Evolutionary conservation across 2,113 vertebrate species (phyloP).

Genomic region (Percopsis transmontana): DNA sequence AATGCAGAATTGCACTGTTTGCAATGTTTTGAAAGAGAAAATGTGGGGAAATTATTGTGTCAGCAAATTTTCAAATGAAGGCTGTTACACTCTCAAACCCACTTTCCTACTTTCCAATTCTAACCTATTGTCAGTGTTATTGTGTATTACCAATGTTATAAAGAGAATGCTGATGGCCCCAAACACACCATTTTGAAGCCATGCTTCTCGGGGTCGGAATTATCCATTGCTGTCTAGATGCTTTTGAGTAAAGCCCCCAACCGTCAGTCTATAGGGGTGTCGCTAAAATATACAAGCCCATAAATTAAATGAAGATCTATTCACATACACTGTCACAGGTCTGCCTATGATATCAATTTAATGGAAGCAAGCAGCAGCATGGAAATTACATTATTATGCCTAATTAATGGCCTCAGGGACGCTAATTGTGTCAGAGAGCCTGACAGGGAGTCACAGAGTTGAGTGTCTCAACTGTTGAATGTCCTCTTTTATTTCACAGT

Average conservation of each 20-base stretch:
- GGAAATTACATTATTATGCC: slow-evolving; percentile 41
- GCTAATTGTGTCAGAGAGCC: slow-evolving; percentile 34
- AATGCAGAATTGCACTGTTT: neutral
- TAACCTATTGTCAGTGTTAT: slow-evolving; percentile 9
- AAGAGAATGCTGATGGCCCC: neutral
- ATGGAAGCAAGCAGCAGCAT: neutral
- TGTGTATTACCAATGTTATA: neutral
- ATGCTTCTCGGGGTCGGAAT: too few relatives aligned
- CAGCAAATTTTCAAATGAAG: slow-evolving; percentile 6
- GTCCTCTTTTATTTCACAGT: slow-evolving; percentile 1
- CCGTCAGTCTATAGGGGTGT: neutral
- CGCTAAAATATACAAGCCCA: neutral
- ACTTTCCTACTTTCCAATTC: neutral
- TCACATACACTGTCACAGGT: neutral
- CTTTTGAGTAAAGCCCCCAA: neutral
- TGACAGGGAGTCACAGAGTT: neutral
- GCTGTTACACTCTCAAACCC: neutral
- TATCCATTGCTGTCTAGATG: too few relatives aligned
- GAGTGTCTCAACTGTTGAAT: slow-evolving; percentile 40
- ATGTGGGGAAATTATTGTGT: neutral
- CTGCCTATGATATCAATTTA: neutral
- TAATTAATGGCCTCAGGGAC: slow-evolving; percentile 18
- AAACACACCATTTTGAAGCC: too few relatives aligned
- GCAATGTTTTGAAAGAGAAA: neutral
- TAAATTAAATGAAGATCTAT: neutral